A percentile compares a stretch with the other conserved stretches of the same genome.
Conservation (phyloP, 2,797 vertebrate genomes). For the Sarcoramphus papa region DNA sequence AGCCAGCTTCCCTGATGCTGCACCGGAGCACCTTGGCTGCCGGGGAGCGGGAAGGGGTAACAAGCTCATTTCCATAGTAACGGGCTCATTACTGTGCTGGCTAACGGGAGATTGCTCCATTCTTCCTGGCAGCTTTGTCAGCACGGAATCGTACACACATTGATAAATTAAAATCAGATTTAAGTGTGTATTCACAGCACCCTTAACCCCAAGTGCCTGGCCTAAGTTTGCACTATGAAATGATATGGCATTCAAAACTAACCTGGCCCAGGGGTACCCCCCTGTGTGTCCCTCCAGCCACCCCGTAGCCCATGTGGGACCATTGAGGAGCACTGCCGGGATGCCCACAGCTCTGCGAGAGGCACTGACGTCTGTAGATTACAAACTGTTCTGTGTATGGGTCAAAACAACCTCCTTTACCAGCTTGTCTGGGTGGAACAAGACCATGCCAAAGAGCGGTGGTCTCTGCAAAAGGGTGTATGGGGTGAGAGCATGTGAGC, state of each 20-base stretch:
- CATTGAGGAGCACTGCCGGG: rapidly evolving
- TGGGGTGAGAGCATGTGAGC: background rate
- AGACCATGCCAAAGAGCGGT: rapidly evolving
- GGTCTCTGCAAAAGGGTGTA: background rate
- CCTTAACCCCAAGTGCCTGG: background rate
- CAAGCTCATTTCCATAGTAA: slow-evolving; percentile 62
- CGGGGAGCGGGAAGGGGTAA: background rate
- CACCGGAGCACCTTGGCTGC: background rate
- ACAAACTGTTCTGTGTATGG: background rate
- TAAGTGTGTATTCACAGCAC: background rate
- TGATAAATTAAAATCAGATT: background rate
- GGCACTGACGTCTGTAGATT: rapidly evolving
- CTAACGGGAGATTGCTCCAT: background rate
- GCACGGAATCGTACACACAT: background rate
- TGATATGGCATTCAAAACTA: background rate
- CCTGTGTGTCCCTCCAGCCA: background rate
- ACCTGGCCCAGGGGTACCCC: background rate
- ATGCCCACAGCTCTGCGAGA: background rate
- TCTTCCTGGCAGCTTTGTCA: background rate
- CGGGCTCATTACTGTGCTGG: background rate
- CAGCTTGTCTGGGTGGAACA: background rate
- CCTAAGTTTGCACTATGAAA: background rate
- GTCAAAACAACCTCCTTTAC: background rate
- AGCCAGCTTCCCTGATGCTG: background rate
- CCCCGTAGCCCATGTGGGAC: background rate